Conservation (phyloP, 2,888 invertebrate genomes). For the Folsomia candida region DNA sequence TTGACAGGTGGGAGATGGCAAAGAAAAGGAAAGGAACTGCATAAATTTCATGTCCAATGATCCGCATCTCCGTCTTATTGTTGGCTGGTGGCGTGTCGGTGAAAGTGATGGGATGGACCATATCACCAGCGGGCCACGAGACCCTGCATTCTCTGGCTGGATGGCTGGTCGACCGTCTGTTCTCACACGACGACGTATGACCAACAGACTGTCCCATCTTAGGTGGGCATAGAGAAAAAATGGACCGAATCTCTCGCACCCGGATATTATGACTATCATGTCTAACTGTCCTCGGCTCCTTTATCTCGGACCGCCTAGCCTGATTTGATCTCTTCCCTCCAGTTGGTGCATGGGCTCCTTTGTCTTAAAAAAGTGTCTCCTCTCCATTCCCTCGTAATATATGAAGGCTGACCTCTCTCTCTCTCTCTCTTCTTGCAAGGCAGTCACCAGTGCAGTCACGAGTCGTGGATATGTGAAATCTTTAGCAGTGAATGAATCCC, state of each 20-base stretch:
- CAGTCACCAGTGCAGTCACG: background rate
- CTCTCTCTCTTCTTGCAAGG: conserved; percentile 8
- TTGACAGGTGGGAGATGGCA: background rate
- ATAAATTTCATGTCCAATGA: conserved; percentile 52
- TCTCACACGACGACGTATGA: background rate
- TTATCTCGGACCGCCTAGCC: conserved; percentile 11
- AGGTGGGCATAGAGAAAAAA: background rate
- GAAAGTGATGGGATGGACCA: conserved; percentile 42
- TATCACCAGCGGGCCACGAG: background rate
- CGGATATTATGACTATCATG: conserved; percentile 19
- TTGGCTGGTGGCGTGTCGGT: conserved; percentile 42
- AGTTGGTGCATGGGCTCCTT: background rate
- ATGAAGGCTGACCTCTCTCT: background rate
- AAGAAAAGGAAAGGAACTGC: conserved; percentile 37
- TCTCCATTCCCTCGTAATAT: background rate
- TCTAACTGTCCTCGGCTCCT: conserved; percentile 14
- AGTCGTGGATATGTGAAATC: background rate
- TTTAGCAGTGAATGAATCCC: background rate
- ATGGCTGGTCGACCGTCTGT: conserved; percentile 21
- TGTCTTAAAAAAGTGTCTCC: background rate
- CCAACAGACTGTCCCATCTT: background rate
- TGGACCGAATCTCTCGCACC: background rate
- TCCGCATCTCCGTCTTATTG: conserved; percentile 50
- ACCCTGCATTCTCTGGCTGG: background rate
- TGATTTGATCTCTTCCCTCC: conserved; percentile 12